Evolutionary conservation across 92 coral and sea anemone species (phyloP).

Genomic region (Parazoanthus darwini): DNA sequence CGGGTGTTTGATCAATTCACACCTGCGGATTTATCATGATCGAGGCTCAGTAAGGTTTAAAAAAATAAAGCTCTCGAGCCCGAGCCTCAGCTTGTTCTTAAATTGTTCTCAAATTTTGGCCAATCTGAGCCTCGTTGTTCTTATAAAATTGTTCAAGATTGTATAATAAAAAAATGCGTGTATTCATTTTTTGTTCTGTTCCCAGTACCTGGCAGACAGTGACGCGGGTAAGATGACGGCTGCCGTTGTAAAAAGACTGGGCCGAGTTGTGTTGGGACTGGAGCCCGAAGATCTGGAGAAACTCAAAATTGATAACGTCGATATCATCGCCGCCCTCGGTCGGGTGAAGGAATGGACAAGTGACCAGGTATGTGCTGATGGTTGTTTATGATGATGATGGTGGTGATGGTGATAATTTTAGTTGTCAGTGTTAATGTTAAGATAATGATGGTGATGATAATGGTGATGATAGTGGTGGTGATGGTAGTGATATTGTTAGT

Average conservation of each 20-base stretch:
- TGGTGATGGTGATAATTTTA: background rate
- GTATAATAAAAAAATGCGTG: too few species aligned
- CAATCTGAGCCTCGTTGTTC: too few species aligned
- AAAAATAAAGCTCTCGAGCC: too few species aligned
- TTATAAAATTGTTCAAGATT: too few species aligned
- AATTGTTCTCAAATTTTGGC: too few species aligned
- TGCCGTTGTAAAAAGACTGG: constrained; percentile 75
- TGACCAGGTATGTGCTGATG: constrained; percentile 70
- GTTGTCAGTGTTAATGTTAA: background rate
- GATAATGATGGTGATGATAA: too few species aligned
- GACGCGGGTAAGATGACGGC: constrained; percentile 80
- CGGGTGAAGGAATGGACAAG: constrained; percentile 90
- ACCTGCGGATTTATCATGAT: too few species aligned
- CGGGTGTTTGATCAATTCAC: too few species aligned
- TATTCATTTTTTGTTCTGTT: background rate
- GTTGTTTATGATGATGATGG: background rate
- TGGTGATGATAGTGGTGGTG: too few species aligned
- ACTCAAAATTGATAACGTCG: constrained; percentile 81
- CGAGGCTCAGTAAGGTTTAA: too few species aligned
- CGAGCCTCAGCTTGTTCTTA: too few species aligned
- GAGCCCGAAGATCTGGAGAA: constrained; percentile 84
- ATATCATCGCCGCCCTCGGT: constrained; percentile 93
- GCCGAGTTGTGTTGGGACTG: constrained; percentile 94
- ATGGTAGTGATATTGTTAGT: too few species aligned
- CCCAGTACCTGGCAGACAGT: constrained; percentile 62